Evolutionary conservation across 2,113 vertebrate species (phyloP).

Genomic region (Phodopus roborovskii): DNA sequence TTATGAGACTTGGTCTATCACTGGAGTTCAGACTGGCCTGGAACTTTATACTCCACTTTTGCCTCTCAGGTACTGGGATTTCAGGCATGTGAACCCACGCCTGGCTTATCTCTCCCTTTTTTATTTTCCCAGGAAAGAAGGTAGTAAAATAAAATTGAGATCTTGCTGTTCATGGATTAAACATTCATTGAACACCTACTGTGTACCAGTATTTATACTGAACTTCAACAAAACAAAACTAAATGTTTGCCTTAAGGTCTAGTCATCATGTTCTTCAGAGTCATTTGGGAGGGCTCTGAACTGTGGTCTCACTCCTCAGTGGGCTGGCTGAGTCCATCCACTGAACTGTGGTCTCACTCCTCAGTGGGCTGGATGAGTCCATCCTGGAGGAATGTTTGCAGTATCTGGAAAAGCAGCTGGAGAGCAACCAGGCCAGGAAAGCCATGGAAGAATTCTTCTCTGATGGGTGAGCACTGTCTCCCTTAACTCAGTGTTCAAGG

Average conservation of each 20-base stretch:
- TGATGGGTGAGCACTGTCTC: slow-evolving; percentile 89
- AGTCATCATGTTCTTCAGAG: slow-evolving; percentile 5
- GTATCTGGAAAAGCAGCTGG: slow-evolving; percentile 97
- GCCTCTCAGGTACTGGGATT: not conserved
- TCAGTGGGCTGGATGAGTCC: slow-evolving; percentile 96
- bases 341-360: slow-evolving; percentile 23
- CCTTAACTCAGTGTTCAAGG: not conserved
- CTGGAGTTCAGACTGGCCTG: not conserved
- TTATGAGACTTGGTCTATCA: not conserved
- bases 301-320: slow-evolving; percentile 82
- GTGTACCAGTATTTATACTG: not conserved
- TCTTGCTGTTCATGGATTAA: not conserved
- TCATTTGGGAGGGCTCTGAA: not conserved
- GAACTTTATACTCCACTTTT: not conserved
- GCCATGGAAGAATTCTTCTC: slow-evolving; percentile 99
- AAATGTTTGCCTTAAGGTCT: not conserved
- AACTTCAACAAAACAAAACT: not conserved
- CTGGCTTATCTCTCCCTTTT: not conserved
- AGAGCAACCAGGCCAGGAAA: slow-evolving; percentile 96
- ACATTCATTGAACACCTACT: not conserved
- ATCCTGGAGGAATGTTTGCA: slow-evolving; percentile 97
- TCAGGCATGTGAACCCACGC: not conserved
- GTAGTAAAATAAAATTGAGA: not conserved
- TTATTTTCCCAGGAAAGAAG: not conserved
- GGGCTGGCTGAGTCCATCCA: slow-evolving; percentile 95